These are phyloP conservation scores for Gasterosteus aculeatus DNA, from an alignment of 2,113 vertebrate genomes.

Conservation along the genomic window DNA sequence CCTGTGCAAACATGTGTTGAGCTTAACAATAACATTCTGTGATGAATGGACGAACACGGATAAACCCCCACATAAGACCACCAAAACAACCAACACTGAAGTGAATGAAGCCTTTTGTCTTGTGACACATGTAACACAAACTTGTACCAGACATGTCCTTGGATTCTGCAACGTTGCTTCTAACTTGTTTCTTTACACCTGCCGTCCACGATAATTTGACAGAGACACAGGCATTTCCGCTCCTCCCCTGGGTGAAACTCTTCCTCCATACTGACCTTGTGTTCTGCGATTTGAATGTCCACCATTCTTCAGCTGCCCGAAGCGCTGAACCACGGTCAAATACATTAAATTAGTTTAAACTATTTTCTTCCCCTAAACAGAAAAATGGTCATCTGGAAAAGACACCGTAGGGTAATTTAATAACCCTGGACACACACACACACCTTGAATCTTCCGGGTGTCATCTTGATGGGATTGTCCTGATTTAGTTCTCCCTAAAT, in stretches of 20 bases:
- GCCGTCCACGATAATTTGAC: constrained; percentile 14
- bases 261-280: constrained; percentile 29
- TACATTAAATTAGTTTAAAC: constrained; percentile 40
- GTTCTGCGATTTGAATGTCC: constrained; percentile 40
- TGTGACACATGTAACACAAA: constrained; percentile 40
- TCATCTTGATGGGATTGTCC: constrained; percentile 63
- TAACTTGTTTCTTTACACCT: constrained; percentile 13
- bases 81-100: constrained; percentile 40
- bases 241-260: constrained; percentile 26
- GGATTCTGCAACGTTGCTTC: constrained; percentile 6
- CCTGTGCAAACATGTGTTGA: constrained; percentile 66
- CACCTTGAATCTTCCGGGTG: constrained; percentile 23
- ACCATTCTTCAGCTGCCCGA: constrained; percentile 26
- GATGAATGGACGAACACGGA: constrained; percentile 54
- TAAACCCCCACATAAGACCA: constrained; percentile 60
- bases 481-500: constrained; percentile 69
- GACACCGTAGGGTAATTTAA: constrained; percentile 25
- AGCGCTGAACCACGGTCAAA: constrained; percentile 41
- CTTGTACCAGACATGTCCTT: constrained; percentile 33
- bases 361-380: constrained; percentile 21
- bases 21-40: constrained; percentile 55
- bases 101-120: constrained; percentile 10
- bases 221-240: constrained; percentile 39
- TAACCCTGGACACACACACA: constrained; percentile 2
- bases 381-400: constrained; percentile 42